Conservation (phyloP, 2,797 vertebrate genomes). For the Catharus ustulatus region DNA sequence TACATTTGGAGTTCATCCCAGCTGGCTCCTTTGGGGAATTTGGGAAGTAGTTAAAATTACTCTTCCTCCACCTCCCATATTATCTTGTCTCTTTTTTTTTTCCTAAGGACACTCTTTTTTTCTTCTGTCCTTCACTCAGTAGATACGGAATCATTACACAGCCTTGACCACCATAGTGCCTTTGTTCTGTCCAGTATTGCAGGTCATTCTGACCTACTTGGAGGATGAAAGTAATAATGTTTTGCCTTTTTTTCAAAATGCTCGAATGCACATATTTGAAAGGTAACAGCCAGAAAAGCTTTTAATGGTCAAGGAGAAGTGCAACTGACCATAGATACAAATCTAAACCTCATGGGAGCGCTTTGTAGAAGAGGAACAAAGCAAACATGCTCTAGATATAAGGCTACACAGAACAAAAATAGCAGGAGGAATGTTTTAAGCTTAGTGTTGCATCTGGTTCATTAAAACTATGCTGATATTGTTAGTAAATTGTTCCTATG, state of each 20-base stretch:
- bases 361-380: neutral
- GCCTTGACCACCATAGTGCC: rapidly evolving
- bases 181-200: neutral
- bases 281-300: neutral
- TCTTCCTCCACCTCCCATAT: rapidly evolving
- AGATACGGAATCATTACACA: neutral
- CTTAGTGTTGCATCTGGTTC: neutral
- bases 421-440: neutral
- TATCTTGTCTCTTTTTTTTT: neutral
- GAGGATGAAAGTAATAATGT: neutral
- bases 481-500: neutral
- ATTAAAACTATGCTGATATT: neutral
- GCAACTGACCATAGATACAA: neutral
- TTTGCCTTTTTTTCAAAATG: neutral
- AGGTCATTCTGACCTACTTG: neutral
- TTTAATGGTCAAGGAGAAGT: neutral
- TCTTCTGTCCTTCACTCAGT: neutral
- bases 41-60: neutral
- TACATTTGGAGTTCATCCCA: neutral
- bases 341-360: neutral
- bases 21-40: neutral
- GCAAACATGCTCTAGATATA: neutral
- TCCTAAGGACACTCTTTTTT: neutral
- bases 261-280: neutral
- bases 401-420: neutral